phyloP scores from a whole-genome alignment of 1,140 invertebrate genomes.

The Physella acuta region DNA sequence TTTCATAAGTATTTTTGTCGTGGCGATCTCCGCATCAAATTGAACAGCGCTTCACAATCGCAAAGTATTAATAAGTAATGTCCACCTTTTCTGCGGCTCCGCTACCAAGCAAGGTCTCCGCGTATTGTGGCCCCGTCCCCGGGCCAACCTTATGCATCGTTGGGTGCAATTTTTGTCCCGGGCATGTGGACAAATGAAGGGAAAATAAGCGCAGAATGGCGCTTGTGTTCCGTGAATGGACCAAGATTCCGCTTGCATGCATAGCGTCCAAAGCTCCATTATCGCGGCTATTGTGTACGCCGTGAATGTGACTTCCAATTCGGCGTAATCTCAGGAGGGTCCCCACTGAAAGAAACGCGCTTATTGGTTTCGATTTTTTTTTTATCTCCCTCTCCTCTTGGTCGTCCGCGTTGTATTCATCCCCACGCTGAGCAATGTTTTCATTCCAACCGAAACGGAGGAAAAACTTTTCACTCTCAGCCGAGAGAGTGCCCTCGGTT shows the following conservation, averaged over 20 bases:
- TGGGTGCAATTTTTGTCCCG: slow-evolving; percentile 10
- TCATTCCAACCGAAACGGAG: neutral
- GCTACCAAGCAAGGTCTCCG: neutral
- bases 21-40: slow-evolving; percentile 1
- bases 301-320: slow-evolving; percentile 18
- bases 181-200: slow-evolving; percentile 9
- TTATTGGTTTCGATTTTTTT: slow-evolving; percentile 22
- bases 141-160: neutral
- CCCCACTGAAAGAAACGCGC: slow-evolving; percentile 8
- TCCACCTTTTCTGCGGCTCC: neutral
- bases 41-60: slow-evolving; percentile 2
- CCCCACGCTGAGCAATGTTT: slow-evolving; percentile 13
- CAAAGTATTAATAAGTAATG: slow-evolving; percentile 22
- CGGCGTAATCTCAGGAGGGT: slow-evolving; percentile 19
- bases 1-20: slow-evolving; percentile 2
- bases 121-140: slow-evolving; percentile 3
- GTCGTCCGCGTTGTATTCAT: slow-evolving; percentile 13
- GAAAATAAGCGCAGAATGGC: neutral
- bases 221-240: slow-evolving; percentile 2
- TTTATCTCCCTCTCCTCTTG: no score
- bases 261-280: neutral
- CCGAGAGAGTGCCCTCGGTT: slow-evolving; percentile 6
- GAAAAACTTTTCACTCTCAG: slow-evolving; percentile 11
- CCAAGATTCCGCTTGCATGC: neutral
- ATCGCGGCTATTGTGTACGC: slow-evolving; percentile 1